A percentile compares a stretch with the other conserved stretches of the same genome.
These are phyloP conservation scores for Meloe dianella DNA, from an alignment of 2,888 invertebrate species.

Conservation along the genomic window DNA sequence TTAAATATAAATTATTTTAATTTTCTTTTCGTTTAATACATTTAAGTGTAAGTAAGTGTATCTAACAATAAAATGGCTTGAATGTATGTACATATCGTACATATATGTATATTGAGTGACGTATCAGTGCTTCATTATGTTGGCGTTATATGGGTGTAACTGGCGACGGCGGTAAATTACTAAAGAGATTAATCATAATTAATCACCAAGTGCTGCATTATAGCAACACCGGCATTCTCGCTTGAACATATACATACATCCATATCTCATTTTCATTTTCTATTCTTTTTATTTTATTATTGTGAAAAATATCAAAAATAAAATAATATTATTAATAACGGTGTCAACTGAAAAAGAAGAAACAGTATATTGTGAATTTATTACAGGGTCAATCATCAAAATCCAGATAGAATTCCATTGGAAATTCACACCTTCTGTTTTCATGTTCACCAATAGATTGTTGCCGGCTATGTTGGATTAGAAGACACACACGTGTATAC, in stretches of 20 bases:
- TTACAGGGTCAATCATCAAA: too few relatives aligned
- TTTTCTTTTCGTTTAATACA: background rate
- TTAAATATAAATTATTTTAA: background rate
- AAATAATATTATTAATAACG: too few relatives aligned
- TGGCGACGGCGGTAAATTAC: slow-evolving; percentile 42
- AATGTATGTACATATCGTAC: too few relatives aligned
- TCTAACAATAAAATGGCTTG: slow-evolving; percentile 8
- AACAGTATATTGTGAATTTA: too few relatives aligned
- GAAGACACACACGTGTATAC: too few relatives aligned
- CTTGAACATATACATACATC: slow-evolving; percentile 18
- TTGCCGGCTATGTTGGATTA: too few relatives aligned
- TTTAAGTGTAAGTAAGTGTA: background rate
- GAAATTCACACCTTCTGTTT: too few relatives aligned
- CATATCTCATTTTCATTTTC: slow-evolving; percentile 34
- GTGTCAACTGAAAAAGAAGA: too few relatives aligned
- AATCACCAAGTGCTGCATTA: slow-evolving; percentile 41
- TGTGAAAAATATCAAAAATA: background rate
- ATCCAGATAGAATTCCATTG: too few relatives aligned
- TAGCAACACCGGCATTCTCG: slow-evolving; percentile 30
- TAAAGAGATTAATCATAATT: slow-evolving; percentile 44
- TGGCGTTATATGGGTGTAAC: slow-evolving; percentile 40
- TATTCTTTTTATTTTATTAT: background rate
- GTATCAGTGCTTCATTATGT: slow-evolving; percentile 42
- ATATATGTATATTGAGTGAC: slow-evolving; percentile 30
- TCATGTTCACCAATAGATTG: too few relatives aligned